These are phyloP conservation scores for Lepus europaeus DNA, from an alignment of 2,113 vertebrate genomes.

Conservation along the genomic window DNA sequence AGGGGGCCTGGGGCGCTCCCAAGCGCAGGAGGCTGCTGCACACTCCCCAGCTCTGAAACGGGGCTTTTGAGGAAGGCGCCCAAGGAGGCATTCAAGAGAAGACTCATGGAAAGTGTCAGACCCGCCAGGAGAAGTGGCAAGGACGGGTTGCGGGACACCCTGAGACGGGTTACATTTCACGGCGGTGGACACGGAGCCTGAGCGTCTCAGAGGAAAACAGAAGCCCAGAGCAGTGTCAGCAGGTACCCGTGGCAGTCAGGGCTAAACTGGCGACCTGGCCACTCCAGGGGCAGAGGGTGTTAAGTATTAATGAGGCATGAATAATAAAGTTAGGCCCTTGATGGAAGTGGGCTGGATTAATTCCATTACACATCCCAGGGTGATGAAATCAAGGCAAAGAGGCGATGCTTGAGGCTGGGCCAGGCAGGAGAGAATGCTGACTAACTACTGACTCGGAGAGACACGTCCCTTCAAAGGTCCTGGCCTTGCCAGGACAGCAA, in stretches of 20 bases:
- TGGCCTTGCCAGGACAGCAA: not conserved
- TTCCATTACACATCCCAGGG: not conserved
- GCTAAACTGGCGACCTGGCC: not conserved
- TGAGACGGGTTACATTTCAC: not conserved
- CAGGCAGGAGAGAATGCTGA: not conserved
- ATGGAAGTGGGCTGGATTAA: not conserved
- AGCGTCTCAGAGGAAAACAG: not conserved
- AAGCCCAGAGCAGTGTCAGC: accelerated
- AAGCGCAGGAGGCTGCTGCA: not conserved
- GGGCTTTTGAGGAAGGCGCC: not conserved
- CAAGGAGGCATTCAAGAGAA: not conserved
- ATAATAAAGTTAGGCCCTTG: not conserved
- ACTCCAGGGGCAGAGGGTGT: not conserved
- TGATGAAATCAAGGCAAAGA: not conserved
- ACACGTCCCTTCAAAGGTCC: not conserved
- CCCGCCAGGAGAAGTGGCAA: not conserved
- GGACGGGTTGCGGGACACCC: not conserved
- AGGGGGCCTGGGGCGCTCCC: not conserved
- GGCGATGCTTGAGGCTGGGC: not conserved
- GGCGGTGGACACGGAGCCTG: not conserved
- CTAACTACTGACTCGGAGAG: not conserved
- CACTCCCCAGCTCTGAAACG: not conserved
- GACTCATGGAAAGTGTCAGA: not conserved
- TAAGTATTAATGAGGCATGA: not conserved
- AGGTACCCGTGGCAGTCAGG: not conserved